A percentile compares a stretch with the other conserved stretches of the same genome.
Evolutionary conservation across 2,888 invertebrate genomes (phyloP).

Genomic region (Griposia aprilina): DNA sequence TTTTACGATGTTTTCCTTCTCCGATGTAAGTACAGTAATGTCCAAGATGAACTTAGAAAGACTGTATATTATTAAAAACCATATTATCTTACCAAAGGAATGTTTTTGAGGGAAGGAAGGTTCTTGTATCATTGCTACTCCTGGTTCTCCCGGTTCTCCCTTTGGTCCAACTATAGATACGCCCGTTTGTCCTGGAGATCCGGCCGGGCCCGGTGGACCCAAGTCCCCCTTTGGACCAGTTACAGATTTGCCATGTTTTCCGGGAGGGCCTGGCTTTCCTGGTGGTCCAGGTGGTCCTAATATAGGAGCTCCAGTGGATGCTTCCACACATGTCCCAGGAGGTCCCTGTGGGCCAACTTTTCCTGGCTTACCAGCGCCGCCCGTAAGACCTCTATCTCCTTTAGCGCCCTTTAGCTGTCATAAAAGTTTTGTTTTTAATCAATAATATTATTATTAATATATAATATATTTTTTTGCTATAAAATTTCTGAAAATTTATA

Average conservation of each 20-base stretch:
- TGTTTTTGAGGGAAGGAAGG: background rate
- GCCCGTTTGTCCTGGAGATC: slow-evolving; percentile 74
- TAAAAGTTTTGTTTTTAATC: background rate
- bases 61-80: background rate
- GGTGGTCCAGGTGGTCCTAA: slow-evolving; percentile 71
- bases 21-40: background rate
- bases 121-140: slow-evolving; percentile 37
- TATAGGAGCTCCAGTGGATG: slow-evolving; percentile 36
- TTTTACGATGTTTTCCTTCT: background rate
- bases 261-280: slow-evolving; percentile 62
- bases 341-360: slow-evolving; percentile 69
- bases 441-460: too few species aligned
- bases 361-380: slow-evolving; percentile 74
- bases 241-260: slow-evolving; percentile 77
- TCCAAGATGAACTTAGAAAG: background rate
- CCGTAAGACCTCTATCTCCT: slow-evolving; percentile 76
- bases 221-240: slow-evolving; percentile 82
- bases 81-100: slow-evolving; percentile 22
- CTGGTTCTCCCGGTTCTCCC: slow-evolving; percentile 83
- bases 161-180: slow-evolving; percentile 80
- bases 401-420: slow-evolving; percentile 81
- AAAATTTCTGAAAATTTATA: too few species aligned
- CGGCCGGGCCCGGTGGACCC: slow-evolving; percentile 32
- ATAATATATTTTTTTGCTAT: too few species aligned
- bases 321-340: slow-evolving; percentile 61